Evolutionary conservation across 2,797 vertebrate species (phyloP), one percentile per base, ranked within the genome.

Genomic region (Rhodeus uyekii): DNA sequence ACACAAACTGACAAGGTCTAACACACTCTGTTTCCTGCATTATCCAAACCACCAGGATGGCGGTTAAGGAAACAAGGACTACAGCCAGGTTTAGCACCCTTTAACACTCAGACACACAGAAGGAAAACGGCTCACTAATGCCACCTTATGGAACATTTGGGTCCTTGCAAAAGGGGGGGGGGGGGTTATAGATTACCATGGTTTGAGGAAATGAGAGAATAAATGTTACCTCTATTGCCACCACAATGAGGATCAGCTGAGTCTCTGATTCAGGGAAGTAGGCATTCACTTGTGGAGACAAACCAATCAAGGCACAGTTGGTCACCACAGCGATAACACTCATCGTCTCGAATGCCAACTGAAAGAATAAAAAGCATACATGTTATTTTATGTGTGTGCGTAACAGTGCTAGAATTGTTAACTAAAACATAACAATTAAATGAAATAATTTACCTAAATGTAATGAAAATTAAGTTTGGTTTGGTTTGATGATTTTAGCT

Each of bases 261-360:
- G 89, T 91, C 83, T 96, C 95, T 0, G 96, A 96, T 4, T 96
- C 95, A 0, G 95, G 92, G 83, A 99, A 98, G 78, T 96, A 92
- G 0, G 93, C 90, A 76, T 95, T 94, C 88, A 97, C 95, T 96
- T 98, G 96, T 2, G 97, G 95, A 74, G 98, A 99, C 94, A 99
- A 95, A 89, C 97, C 96, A 63, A 99, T 98, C 88, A 99, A 93
- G 3, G 96, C 91, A 86, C 97, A 99, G 89, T 99, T 99, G 86
- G 98, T 99, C 87, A 98, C 95, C 50, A 99, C 96, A 0, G 97
- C 96, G 16, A 99, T 98, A 55, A 97, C 92, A 72, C 97, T 97
- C 97, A 99, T 98, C 4, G 97, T 95, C 91, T 99, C 98, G 88
- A 99, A 99, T 81, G 97, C 98, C 86, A 99, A 89, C 98, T 99